phyloP scores from a whole-genome alignment of 2,113 vertebrate species.

The Hemibagrus wyckioides region DNA sequence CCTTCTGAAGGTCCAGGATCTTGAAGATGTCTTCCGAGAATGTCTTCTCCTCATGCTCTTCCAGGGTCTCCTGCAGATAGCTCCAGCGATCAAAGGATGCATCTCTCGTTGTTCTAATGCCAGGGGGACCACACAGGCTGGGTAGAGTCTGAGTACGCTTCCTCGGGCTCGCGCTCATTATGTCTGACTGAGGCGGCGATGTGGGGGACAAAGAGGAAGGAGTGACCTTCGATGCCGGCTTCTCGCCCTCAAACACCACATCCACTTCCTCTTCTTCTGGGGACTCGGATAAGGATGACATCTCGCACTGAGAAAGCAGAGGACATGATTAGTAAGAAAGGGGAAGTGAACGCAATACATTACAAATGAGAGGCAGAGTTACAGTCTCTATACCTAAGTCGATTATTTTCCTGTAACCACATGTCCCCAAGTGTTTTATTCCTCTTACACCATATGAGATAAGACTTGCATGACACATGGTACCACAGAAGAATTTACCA shows the following conservation, averaged over 20 bases:
- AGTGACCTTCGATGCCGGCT: conserved; percentile 38
- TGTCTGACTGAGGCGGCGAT: conserved; percentile 48
- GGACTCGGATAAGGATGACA: conserved; percentile 68
- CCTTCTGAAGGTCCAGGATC: conserved; percentile 74
- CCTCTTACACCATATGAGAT: neutral
- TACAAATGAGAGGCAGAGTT: neutral
- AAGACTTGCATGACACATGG: too few species aligned
- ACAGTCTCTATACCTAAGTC: neutral
- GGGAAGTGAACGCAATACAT: neutral
- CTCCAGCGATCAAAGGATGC: conserved; percentile 68
- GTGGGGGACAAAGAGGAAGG: conserved; percentile 29
- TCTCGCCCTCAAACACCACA: conserved; percentile 56
- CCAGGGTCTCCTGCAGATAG: conserved; percentile 55
- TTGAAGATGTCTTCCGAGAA: conserved; percentile 86
- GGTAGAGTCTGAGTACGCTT: conserved; percentile 95
- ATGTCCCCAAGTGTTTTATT: neutral
- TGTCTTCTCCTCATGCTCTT: conserved; percentile 77
- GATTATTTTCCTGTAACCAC: neutral
- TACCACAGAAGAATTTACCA: neutral
- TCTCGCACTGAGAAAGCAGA: conserved; percentile 62
- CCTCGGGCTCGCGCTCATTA: conserved; percentile 72
- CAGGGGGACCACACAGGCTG: conserved; percentile 70
- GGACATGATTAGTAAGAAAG: neutral
- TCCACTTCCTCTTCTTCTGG: conserved; percentile 69
- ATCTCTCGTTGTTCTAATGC: conserved; percentile 54